A percentile compares a stretch with the other conserved stretches of the same genome.
Evolutionary conservation across 2,113 vertebrate genomes (phyloP).

Genomic region (Atlantisia rogersi): DNA sequence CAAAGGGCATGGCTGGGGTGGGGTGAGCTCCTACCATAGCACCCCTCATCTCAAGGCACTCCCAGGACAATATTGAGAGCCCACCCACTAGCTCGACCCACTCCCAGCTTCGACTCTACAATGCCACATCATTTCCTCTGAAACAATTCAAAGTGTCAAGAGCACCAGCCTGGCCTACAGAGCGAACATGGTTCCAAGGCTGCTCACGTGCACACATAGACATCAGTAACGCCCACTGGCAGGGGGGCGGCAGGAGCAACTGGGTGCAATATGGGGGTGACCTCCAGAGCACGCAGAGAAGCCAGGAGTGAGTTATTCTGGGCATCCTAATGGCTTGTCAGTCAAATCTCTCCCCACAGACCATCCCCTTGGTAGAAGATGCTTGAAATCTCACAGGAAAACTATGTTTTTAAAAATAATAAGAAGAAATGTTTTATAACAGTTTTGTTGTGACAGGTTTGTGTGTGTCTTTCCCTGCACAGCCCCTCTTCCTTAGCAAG

Average conservation of each 20-base stretch:
- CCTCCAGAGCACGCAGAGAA: neutral
- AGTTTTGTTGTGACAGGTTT: neutral
- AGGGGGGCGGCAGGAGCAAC: neutral
- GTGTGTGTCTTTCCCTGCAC: neutral
- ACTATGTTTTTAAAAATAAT: neutral
- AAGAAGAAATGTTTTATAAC: neutral
- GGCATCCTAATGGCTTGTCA: neutral
- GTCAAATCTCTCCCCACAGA: neutral
- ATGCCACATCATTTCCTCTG: neutral
- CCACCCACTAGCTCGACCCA: neutral
- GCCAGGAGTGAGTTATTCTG: neutral
- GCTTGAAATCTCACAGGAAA: neutral
- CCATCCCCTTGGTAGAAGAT: neutral
- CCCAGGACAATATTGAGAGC: neutral
- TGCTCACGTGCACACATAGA: neutral
- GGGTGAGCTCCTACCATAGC: neutral
- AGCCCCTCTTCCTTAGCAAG: neutral
- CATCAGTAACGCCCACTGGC: neutral
- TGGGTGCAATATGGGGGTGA: neutral
- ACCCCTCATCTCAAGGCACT: neutral
- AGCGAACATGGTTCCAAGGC: neutral
- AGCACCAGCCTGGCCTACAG: neutral
- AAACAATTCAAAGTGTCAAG: neutral
- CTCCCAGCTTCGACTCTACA: neutral
- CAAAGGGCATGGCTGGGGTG: rapidly evolving